Evolutionary conservation across 2,888 invertebrate species (phyloP).

Genomic region (Anoplius nigerrimus): DNA sequence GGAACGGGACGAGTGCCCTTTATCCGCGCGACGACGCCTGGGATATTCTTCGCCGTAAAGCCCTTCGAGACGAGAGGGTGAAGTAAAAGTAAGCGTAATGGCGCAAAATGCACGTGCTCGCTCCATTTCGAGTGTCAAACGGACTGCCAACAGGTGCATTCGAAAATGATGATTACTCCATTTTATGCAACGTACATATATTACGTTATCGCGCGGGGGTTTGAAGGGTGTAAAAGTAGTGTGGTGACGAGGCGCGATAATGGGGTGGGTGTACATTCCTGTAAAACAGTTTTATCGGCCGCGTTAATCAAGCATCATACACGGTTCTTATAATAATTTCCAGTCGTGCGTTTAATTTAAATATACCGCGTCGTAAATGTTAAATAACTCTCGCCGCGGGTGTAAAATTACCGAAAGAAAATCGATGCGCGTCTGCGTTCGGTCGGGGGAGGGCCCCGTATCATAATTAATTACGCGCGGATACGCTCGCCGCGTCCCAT

Average conservation of each 20-base stretch:
- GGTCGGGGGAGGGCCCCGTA: too few relatives aligned
- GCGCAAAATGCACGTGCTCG: constrained; percentile 19
- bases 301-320: constrained; percentile 50
- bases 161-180: constrained; percentile 58
- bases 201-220: constrained; percentile 6
- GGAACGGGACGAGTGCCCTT: too few relatives aligned
- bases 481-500: too few relatives aligned
- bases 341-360: constrained; percentile 32
- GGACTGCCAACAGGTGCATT: constrained; percentile 59
- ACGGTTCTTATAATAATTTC: constrained; percentile 15
- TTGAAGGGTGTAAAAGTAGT: neutral
- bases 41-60: too few relatives aligned
- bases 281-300: constrained; percentile 39
- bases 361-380: constrained; percentile 32
- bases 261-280: too few relatives aligned
- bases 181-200: constrained; percentile 47
- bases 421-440: constrained; percentile 27
- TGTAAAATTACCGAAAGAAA: constrained; percentile 21
- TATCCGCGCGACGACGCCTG: too few relatives aligned
- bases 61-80: too few relatives aligned
- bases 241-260: constrained; percentile 48
- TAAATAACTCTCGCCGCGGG: constrained; percentile 19
- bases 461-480: neutral
- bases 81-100: neutral
- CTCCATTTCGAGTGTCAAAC: constrained; percentile 51